These are phyloP conservation scores for Orchestes rusci DNA, from an alignment of 2,888 invertebrate species.

Conservation along the genomic window DNA sequence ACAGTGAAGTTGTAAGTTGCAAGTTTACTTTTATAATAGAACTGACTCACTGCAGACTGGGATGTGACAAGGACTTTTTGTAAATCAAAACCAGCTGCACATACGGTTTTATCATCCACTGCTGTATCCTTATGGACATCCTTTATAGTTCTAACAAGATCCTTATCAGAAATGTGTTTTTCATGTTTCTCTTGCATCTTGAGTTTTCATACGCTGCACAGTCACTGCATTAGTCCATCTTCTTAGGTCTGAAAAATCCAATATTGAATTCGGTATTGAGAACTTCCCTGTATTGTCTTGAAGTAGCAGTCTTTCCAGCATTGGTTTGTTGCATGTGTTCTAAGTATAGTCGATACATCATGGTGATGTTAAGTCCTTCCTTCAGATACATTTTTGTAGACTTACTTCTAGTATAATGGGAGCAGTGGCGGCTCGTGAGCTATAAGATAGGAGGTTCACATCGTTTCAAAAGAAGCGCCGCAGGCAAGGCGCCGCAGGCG, in stretches of 20 bases:
- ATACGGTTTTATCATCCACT: conserved; percentile 8
- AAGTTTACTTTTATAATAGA: conserved; percentile 16
- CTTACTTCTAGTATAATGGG: conserved; percentile 5
- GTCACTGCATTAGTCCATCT: conserved; percentile 12
- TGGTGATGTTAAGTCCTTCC: conserved; percentile 8
- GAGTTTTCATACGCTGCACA: conserved; percentile 9
- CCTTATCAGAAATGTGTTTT: conserved; percentile 12
- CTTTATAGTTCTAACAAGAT: conserved; percentile 10
- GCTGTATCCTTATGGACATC: conserved; percentile 6
- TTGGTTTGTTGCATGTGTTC: conserved; percentile 4
- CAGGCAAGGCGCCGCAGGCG: no score
- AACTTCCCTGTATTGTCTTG: conserved; percentile 4
- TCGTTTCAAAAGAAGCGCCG: no score
- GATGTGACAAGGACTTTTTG: conserved; percentile 11
- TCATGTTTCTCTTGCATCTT: conserved; percentile 8
- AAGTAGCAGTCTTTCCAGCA: background rate
- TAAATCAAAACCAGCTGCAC: conserved; percentile 12
- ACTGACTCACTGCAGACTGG: conserved; percentile 4
- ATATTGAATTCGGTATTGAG: conserved; percentile 7
- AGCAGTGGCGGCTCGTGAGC: no score
- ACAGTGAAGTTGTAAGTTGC: conserved; percentile 10
- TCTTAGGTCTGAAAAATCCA: conserved; percentile 10
- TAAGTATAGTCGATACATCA: conserved; percentile 9
- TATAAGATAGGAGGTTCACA: no score
- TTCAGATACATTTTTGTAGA: conserved; percentile 8